Conservation (phyloP, 2,888 invertebrate genomes). For the Drosophila tripunctata region DNA sequence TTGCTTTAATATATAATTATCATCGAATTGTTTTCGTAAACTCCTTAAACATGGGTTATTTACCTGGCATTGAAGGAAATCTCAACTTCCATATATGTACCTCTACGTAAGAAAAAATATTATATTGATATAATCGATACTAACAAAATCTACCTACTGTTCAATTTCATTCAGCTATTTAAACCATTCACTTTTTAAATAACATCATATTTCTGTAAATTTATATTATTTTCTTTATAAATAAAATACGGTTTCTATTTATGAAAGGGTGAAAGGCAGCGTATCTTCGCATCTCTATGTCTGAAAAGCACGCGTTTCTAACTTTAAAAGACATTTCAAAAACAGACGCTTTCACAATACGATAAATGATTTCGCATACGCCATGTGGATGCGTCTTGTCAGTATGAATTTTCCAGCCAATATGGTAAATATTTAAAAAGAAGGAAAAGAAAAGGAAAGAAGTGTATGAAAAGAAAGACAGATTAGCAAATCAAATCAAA, state of each 20-base stretch:
- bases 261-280: not conserved
- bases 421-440: slow-evolving; percentile 22
- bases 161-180: no score
- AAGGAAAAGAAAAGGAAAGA: slow-evolving; percentile 9
- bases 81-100: no score
- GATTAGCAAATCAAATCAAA: slow-evolving; percentile 72
- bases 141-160: no score
- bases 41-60: no score
- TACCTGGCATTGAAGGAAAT: no score
- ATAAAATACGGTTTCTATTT: not conserved
- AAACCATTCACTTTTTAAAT: no score
- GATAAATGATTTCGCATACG: slow-evolving; percentile 39
- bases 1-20: no score
- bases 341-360: slow-evolving; percentile 30
- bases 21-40: no score
- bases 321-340: slow-evolving; percentile 14
- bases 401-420: slow-evolving; percentile 21
- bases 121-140: no score
- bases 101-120: no score
- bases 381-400: slow-evolving; percentile 2
- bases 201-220: no score
- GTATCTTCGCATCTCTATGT: not conserved
- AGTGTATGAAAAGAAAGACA: slow-evolving; percentile 30
- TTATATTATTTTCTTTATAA: not conserved
- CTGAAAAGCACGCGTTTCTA: not conserved